phyloP scores from a whole-genome alignment of 2,888 invertebrate genomes.

The Sarcophaga caerulescens region DNA sequence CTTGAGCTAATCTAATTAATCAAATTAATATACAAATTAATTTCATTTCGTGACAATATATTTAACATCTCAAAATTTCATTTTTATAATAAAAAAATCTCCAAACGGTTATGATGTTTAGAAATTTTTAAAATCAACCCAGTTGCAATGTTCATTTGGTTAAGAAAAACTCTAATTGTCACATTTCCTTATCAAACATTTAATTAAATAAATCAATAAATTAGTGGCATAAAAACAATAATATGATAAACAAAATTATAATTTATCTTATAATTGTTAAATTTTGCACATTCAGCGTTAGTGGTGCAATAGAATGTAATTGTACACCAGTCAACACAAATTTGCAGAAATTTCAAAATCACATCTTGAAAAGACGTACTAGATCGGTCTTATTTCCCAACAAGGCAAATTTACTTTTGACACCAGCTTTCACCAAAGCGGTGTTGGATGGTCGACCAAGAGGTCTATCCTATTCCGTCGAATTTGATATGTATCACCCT shows the following conservation, averaged over 20 bases:
- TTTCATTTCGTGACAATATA: too few species aligned
- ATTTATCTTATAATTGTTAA: background rate
- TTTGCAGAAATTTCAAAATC: constrained; percentile 56
- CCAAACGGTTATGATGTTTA: too few species aligned
- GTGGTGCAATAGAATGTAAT: constrained; percentile 17
- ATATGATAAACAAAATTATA: background rate
- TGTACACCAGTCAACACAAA: constrained; percentile 22
- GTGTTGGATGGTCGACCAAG: constrained; percentile 72
- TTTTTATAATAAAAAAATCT: too few species aligned
- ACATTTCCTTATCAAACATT: too few species aligned
- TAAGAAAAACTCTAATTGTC: too few species aligned
- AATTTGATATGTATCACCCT: constrained; percentile 74
- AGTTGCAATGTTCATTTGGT: too few species aligned
- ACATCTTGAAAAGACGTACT: constrained; percentile 71
- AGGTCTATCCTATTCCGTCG: constrained; percentile 73
- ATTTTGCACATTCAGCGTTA: background rate
- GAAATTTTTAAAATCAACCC: too few species aligned
- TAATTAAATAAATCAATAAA: background rate
- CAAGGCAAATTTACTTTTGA: constrained; percentile 70
- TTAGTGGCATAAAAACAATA: background rate
- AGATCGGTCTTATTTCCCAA: constrained; percentile 74
- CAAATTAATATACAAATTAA: too few species aligned
- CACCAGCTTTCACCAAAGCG: constrained; percentile 73
- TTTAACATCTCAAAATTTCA: too few species aligned
- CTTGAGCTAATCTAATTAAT: too few species aligned